Evolutionary conservation across 2,888 invertebrate genomes (phyloP).

Genomic region (Cyclophora albipunctata): DNA sequence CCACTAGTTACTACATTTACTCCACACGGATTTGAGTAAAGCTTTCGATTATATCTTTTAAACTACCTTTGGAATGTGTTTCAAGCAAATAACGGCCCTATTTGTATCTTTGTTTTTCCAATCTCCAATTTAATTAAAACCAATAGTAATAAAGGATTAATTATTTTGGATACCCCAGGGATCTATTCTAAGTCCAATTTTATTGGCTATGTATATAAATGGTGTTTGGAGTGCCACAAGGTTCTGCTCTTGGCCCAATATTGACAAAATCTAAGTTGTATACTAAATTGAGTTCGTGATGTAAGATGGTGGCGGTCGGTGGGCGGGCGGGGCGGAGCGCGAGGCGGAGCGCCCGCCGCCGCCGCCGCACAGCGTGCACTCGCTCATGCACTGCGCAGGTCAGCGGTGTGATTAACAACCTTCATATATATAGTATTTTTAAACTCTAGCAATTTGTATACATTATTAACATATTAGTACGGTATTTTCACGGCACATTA

Average conservation of each 20-base stretch:
- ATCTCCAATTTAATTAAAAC: too few relatives aligned
- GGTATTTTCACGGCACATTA: too few relatives aligned
- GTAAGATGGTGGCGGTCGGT: constrained; percentile 65
- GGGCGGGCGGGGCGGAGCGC: constrained; percentile 57
- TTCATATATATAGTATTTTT: too few relatives aligned
- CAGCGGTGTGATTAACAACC: constrained; percentile 18
- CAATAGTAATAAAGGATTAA: too few relatives aligned
- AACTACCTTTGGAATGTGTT: too few relatives aligned
- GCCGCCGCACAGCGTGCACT: constrained; percentile 77
- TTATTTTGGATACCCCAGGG: constrained; percentile 12
- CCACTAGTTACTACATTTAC: too few relatives aligned
- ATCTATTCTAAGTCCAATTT: constrained; percentile 2
- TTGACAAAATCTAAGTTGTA: too few relatives aligned
- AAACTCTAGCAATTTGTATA: too few relatives aligned
- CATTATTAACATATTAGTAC: too few relatives aligned
- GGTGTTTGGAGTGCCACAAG: constrained; percentile 10
- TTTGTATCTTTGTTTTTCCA: too few relatives aligned
- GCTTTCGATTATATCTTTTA: not conserved
- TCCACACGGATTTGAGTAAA: not conserved
- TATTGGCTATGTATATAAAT: too few relatives aligned
- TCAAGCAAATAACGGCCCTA: too few relatives aligned
- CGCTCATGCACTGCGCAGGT: constrained; percentile 90
- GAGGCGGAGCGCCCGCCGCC: constrained; percentile 82
- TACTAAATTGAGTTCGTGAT: not conserved
- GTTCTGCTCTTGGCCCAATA: constrained; percentile 5